Conservation (phyloP, 1,140 invertebrate genomes). For the Drosophila repletoides region DNA sequence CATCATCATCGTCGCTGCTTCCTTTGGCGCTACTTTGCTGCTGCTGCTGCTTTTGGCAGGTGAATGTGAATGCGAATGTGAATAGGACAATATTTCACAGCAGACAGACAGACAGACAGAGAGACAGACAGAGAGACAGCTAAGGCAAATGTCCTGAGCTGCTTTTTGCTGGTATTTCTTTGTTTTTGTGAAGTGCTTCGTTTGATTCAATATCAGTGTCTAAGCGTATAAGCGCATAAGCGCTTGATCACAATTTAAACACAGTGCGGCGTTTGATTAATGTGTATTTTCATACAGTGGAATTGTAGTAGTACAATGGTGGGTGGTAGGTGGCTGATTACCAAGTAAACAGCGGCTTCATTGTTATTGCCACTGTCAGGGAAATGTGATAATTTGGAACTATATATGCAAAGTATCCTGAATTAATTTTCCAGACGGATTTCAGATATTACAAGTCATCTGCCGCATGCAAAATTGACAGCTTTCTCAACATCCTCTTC, state of each 20-base stretch:
- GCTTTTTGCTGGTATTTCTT: slow-evolving; percentile 10
- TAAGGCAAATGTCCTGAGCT: neutral
- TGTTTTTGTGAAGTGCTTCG: slow-evolving; percentile 33
- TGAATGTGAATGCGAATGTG: too few species aligned
- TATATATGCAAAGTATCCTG: slow-evolving; percentile 12
- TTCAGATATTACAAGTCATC: neutral
- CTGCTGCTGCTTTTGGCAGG: slow-evolving; percentile 17
- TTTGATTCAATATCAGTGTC: slow-evolving; percentile 70
- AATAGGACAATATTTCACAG: neutral
- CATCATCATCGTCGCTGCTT: neutral
- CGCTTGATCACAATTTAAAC: slow-evolving; percentile 46
- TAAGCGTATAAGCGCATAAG: slow-evolving; percentile 15
- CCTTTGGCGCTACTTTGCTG: neutral
- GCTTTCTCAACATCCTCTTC: neutral
- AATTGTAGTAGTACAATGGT: too few species aligned
- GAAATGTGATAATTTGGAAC: slow-evolving; percentile 31
- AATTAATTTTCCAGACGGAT: slow-evolving; percentile 1
- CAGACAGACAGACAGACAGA: neutral
- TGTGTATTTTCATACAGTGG: slow-evolving; percentile 23
- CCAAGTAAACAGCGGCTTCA: slow-evolving; percentile 19
- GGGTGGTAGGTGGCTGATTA: slow-evolving; percentile 17
- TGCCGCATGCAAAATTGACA: neutral
- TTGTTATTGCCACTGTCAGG: neutral
- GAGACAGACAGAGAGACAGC: neutral
- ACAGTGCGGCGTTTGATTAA: slow-evolving; percentile 62